Percentiles rank a stretch among this genome's conserved stretches.
Evolutionary conservation across 2,888 invertebrate species (phyloP).

Genomic region (Nymphalis c-album): DNA sequence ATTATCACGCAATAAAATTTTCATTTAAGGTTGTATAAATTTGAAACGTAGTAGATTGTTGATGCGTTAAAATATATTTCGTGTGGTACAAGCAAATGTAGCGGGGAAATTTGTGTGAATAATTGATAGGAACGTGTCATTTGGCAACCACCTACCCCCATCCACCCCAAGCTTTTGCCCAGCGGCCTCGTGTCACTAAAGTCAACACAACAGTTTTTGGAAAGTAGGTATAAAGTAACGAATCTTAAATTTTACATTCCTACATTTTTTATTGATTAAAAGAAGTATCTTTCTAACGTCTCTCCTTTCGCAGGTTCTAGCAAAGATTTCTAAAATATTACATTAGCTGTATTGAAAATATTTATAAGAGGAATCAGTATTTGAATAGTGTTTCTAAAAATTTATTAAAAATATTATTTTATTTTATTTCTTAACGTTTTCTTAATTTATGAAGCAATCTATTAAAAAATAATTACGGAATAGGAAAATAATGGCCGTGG

Average conservation of each 20-base stretch:
- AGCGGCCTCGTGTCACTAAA: constrained; percentile 48
- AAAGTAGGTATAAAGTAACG: constrained; percentile 12
- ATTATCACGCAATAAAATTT: neutral
- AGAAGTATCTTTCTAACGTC: neutral
- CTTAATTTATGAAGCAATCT: no score
- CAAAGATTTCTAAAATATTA: no score
- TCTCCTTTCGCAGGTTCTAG: no score
- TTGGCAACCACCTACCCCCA: constrained; percentile 73
- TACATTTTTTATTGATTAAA: neutral
- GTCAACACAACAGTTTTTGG: constrained; percentile 41
- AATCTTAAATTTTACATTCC: neutral
- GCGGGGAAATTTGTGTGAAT: constrained; percentile 76
- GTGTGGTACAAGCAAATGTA: constrained; percentile 80
- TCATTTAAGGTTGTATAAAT: neutral
- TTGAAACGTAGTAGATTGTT: constrained; percentile 37
- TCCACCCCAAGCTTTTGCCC: constrained; percentile 48
- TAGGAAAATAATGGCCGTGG: neutral
- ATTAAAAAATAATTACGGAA: neutral
- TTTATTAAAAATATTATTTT: no score
- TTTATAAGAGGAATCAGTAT: no score
- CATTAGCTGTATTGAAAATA: no score
- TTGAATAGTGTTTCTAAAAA: no score
- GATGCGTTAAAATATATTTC: constrained; percentile 69
- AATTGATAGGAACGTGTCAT: constrained; percentile 78
- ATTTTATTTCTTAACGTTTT: no score